These are phyloP conservation scores for Thereva unica DNA, from an alignment of 2,888 invertebrate genomes.

Conservation along the genomic window DNA sequence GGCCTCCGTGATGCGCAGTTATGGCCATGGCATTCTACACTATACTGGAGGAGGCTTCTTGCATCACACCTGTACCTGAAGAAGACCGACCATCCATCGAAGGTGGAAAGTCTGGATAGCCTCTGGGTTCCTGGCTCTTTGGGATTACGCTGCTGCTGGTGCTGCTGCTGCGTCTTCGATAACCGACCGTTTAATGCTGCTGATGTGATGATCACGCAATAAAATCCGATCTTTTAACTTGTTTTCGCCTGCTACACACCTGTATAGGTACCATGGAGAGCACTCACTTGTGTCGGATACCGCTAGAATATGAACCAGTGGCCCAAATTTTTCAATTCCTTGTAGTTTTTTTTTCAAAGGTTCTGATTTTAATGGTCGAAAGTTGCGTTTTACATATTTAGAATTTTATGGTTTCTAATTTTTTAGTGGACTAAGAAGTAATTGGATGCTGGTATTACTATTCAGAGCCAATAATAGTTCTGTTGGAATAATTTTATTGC, in stretches of 20 bases:
- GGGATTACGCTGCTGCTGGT: background rate
- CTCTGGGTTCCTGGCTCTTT: background rate
- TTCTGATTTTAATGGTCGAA: no score
- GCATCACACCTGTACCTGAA: slow-evolving; percentile 3
- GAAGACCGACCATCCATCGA: slow-evolving; percentile 1
- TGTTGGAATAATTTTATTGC: no score
- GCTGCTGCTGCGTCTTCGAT: slow-evolving; percentile 4
- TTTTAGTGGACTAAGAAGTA: no score
- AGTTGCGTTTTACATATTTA: no score
- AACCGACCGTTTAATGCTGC: slow-evolving; percentile 11
- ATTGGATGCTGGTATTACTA: no score
- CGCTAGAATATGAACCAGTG: slow-evolving; percentile 41
- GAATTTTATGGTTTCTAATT: no score
- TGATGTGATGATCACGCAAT: slow-evolving; percentile 29
- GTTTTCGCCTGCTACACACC: slow-evolving; percentile 33
- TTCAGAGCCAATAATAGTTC: no score
- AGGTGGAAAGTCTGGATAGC: slow-evolving; percentile 1
- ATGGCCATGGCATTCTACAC: no score
- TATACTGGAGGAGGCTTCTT: background rate
- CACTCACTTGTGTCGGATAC: slow-evolving; percentile 36
- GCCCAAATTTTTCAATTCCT: slow-evolving; percentile 39
- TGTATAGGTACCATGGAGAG: slow-evolving; percentile 32
- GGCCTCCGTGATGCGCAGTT: no score
- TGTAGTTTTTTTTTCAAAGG: no score
- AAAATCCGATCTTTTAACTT: slow-evolving; percentile 20